Base-by-base conservation (phyloP, 1,140 invertebrate genomes). In the Hylaeus volcanicus region DNA sequence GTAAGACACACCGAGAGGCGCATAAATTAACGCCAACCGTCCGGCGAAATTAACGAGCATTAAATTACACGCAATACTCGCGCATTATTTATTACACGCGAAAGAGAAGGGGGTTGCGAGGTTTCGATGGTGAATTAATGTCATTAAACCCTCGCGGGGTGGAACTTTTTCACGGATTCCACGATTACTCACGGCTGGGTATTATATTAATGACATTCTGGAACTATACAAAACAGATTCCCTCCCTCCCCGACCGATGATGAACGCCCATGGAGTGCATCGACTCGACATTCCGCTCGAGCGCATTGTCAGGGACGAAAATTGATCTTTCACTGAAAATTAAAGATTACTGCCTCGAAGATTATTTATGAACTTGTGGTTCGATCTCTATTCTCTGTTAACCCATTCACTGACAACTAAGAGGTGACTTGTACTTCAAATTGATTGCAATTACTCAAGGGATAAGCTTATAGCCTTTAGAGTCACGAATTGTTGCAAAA, bases 71-170 rank as follows among this genome's bases (percentile, higher is more conserved):
- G 61, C 48, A 41, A 64, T 65, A 39, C 63, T 2, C 51, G 5
- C 2, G 15, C 53, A 66, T 75, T 75, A 75, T 75, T 75, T 66
- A 75, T 65, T 15, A 56, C 51, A 8, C 61, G 11, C 5, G 61
- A 15, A 12, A 39, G 6, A 1, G 61, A 56, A 56, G 15, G 55
- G 3, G 12, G 12, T 5, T 26, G 51, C 11, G 39, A 26, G 55
- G 63, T 75, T 65, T 75, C 73, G 45, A 75, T 56, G 51, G 61
- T 45, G 73, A 66, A 65, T 75, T 75, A 75, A 75, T 75, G 63
- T 66, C 73, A 45, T 75, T 74, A 53, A 41, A 53, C 3, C 60
- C 48, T 11, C 6, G 3, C 48, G 15, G 14, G 37, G 9, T 1
- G 14, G 12, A 41, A 2, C 11, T 4, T 41, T 74, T 74, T 63